Evolutionary conservation across 2,113 vertebrate species (phyloP), one percentile per base, ranked within the genome.

Genomic region (Petromus typicus): DNA sequence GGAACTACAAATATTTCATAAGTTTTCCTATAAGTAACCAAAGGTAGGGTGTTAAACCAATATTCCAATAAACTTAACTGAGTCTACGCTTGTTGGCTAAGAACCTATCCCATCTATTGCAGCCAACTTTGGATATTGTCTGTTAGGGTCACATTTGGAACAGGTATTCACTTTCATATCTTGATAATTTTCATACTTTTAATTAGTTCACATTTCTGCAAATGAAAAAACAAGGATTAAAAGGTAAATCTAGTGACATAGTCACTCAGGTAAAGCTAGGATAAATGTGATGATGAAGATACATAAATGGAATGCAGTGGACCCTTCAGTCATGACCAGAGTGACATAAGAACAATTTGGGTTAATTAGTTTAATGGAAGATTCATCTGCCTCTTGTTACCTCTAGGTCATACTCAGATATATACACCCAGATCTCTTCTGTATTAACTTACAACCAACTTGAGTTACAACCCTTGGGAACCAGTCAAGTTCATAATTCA

Each of bases 181-280:
- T 92, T 95, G 54, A 86, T 76, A 40, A 93, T 79, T 75, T 92
- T 78, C 57, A 32, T 71, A 56, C 84, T 95, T 57, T 73, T 16
- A n/a, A 78, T 54, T 63, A 78, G 92, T 66, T 66, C 40, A 71
- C 16, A 54, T 93, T 82, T 90, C 30, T 80, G 69, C 30, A 73
- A 22, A 73, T 85, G 48, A 93, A 48, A 95, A 75, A 51, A 4
- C 1, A 23, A 83, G n/a, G 95, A 90, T 32, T 5, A 54, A 82
- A 86, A 78, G 2, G 3, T 85, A 37, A 57, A 83, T 34, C 86
- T 85, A 85, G 13, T 90, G 22, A 93, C 34, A 40, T 73, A 91
- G 67, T 79, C 25, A 48, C 37, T 86, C 22, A 86, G 69, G 22
- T 86, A 85, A 59, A 83, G 3, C 9, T 89, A 43, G 9, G 30